phyloP scores from a whole-genome alignment of 1,140 invertebrate genomes.

The Bombus picipes region DNA sequence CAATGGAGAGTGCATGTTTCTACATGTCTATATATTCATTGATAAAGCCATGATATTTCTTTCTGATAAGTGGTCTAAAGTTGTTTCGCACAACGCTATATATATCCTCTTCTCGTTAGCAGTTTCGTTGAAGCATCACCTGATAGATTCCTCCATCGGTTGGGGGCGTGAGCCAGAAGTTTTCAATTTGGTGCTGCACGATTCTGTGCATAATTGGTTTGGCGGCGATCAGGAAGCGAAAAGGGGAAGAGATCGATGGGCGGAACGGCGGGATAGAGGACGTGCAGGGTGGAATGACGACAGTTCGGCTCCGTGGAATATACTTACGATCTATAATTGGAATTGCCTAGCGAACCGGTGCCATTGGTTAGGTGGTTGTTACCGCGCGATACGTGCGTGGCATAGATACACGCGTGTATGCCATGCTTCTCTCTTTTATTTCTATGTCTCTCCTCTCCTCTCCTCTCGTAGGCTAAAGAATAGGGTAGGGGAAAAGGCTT shows the following conservation, averaged over 20 bases:
- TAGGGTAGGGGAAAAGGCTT: not conserved
- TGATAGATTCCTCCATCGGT: not conserved
- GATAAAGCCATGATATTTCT: too few species aligned
- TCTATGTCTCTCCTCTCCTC: not conserved
- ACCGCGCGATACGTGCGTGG: conserved; percentile 66
- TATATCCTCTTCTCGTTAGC: not conserved
- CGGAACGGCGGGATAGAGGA: conserved; percentile 2
- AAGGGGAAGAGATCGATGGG: conserved; percentile 19
- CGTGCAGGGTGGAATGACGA: conserved; percentile 7
- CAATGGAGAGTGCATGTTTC: not conserved
- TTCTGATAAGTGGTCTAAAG: too few species aligned
- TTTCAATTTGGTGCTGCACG: conserved; percentile 36
- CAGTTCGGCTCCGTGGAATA: conserved; percentile 44
- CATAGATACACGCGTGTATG: conserved; percentile 54
- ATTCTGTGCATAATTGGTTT: conserved; percentile 36
- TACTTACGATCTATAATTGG: conserved; percentile 66
- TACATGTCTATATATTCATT: too few species aligned
- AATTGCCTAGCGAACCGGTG: conserved; percentile 66
- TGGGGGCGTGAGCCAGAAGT: not conserved
- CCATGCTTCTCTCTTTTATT: too few species aligned
- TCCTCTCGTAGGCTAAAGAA: not conserved
- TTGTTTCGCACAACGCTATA: too few species aligned
- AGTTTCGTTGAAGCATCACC: not conserved
- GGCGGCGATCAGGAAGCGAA: conserved; percentile 40
- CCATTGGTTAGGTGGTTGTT: conserved; percentile 68